Conservation (phyloP, 92 coral and sea anemone species). For the Heliopora coerulea region DNA sequence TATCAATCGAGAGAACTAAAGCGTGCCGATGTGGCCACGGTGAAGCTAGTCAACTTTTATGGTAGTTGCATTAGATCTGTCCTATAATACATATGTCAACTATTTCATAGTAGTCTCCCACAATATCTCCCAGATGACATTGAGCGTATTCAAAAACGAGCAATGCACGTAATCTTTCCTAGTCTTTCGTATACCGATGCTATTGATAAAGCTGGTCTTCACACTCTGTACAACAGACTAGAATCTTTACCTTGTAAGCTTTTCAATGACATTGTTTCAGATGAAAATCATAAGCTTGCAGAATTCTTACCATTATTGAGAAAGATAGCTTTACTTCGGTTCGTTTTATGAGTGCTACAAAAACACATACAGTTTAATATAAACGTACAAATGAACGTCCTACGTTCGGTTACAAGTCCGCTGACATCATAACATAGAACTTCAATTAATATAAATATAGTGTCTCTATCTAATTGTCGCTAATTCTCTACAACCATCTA, state of each 20-base stretch:
- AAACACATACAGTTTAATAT: no score
- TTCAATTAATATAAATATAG: no score
- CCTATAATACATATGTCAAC: no score
- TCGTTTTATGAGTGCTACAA: no score
- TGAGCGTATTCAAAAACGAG: constrained; percentile 52
- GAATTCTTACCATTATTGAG: no score
- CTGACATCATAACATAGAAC: no score
- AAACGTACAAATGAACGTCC: no score
- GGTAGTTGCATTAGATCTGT: constrained; percentile 41
- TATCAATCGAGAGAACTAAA: constrained; percentile 26
- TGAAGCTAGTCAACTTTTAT: constrained; percentile 31
- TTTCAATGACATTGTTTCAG: neutral
- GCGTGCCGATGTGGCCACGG: constrained; percentile 35
- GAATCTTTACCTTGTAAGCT: constrained; percentile 15
- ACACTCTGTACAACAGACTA: constrained; percentile 26
- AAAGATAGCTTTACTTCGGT: no score
- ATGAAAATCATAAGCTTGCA: no score
- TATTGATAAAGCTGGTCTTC: constrained; percentile 24
- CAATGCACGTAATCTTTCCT: constrained; percentile 37
- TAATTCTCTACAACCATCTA: no score
- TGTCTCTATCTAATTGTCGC: no score
- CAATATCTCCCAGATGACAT: constrained; percentile 49
- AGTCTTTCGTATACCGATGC: constrained; percentile 9
- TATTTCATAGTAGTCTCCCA: constrained; percentile 18
- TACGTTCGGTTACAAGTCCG: no score